A percentile compares a stretch with the other conserved stretches of the same genome.
phyloP scores from a whole-genome alignment of 2,113 vertebrate species.

The Tapirus terrestris region DNA sequence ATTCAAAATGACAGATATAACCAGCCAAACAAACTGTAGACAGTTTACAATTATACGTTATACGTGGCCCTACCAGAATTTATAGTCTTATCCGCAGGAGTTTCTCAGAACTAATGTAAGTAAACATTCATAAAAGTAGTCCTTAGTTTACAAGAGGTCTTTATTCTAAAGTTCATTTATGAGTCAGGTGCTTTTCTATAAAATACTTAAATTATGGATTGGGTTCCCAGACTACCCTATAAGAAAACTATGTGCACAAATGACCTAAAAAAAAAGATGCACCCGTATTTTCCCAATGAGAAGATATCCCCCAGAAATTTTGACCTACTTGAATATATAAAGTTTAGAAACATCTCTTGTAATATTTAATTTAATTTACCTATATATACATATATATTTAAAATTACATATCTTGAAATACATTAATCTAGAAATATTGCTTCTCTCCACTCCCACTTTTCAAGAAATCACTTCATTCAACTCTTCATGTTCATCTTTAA shows the following conservation, averaged over 20 bases:
- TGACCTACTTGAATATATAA: conserved; percentile 4
- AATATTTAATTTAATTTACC: conserved; percentile 16
- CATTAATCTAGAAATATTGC: conserved; percentile 5
- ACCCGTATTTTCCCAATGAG: not conserved
- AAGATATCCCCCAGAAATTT: not conserved
- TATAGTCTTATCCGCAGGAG: not conserved
- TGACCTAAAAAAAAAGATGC: not conserved
- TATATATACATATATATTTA: not conserved
- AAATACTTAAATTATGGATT: conserved; percentile 35
- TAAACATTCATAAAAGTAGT: conserved; percentile 35
- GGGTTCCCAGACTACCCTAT: not conserved
- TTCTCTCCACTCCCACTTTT: not conserved
- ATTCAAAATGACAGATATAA: not conserved
- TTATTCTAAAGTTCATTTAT: conserved; percentile 50
- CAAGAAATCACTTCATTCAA: conserved; percentile 32
- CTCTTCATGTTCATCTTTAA: conserved; percentile 32
- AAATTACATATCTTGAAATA: conserved; percentile 44
- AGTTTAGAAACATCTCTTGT: not conserved
- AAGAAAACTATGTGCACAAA: not conserved
- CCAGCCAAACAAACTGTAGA: not conserved
- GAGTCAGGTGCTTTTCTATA: conserved; percentile 7
- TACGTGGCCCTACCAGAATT: conserved; percentile 20
- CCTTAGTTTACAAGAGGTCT: not conserved
- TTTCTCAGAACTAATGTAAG: conserved; percentile 49
- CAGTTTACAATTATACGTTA: not conserved